These are phyloP conservation scores for Philereme vetulata DNA, from an alignment of 2,888 invertebrate species.

Conservation along the genomic window DNA sequence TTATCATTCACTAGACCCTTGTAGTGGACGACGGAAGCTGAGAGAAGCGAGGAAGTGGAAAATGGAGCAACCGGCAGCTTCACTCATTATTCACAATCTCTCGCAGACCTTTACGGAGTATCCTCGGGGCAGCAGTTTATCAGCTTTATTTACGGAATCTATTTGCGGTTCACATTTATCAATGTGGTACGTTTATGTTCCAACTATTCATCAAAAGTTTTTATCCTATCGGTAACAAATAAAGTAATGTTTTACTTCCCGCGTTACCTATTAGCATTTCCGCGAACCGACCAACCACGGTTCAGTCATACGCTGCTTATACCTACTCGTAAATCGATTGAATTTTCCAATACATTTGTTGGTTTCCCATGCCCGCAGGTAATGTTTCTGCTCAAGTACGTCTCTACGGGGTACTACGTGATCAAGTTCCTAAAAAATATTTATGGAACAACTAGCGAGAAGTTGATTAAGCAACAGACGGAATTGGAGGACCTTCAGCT, in stretches of 20 bases:
- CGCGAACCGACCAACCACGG: background rate
- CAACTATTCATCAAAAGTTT: no score
- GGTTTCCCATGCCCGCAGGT: constrained; percentile 45
- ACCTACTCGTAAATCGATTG: constrained; percentile 21
- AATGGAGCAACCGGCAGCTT: constrained; percentile 43
- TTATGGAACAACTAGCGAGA: constrained; percentile 57
- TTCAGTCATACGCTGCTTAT: constrained; percentile 1
- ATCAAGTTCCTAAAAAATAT: constrained; percentile 60
- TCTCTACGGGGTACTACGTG: constrained; percentile 63
- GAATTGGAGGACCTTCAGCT: constrained; percentile 69
- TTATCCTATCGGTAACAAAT: no score
- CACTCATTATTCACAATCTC: constrained; percentile 43
- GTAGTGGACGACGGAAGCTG: constrained; percentile 38
- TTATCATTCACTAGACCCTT: constrained; percentile 35
- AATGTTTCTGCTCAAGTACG: constrained; percentile 62
- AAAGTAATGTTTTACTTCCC: no score
- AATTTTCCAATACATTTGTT: constrained; percentile 21
- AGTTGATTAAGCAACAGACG: constrained; percentile 56
- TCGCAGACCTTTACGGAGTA: constrained; percentile 53
- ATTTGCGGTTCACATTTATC: constrained; percentile 54
- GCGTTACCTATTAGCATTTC: background rate
- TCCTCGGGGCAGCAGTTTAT: constrained; percentile 53
- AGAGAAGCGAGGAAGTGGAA: constrained; percentile 34
- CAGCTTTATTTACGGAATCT: constrained; percentile 51
- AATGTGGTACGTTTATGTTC: constrained; percentile 55